These are phyloP conservation scores for Upupa epops DNA, from an alignment of 2,113 vertebrate species.

Conservation along the genomic window DNA sequence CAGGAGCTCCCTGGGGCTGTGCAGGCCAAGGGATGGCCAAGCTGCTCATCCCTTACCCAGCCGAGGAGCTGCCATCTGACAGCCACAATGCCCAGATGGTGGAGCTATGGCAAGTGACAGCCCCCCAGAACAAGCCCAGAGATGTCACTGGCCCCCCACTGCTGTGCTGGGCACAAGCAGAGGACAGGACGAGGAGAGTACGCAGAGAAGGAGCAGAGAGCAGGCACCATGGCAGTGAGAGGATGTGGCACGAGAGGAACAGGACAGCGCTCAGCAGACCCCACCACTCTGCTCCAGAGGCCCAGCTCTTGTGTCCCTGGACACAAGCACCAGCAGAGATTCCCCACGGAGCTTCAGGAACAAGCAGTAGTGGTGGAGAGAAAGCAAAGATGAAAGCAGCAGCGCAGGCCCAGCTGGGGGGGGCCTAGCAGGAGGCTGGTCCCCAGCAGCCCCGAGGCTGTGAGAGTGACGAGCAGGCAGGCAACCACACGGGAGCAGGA, in stretches of 20 bases:
- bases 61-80: background rate
- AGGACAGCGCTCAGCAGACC: background rate
- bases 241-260: accelerated
- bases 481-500: background rate
- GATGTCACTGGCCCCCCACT: background rate
- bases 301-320: background rate
- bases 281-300: accelerated
- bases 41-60: accelerated
- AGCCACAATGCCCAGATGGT: background rate
- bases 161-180: background rate
- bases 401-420: accelerated
- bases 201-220: background rate
- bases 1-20: background rate
- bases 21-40: background rate
- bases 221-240: background rate
- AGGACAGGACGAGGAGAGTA: background rate
- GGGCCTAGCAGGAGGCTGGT: accelerated
- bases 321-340: background rate
- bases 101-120: background rate
- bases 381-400: background rate
- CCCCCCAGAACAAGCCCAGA: background rate
- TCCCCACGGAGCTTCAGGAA: background rate
- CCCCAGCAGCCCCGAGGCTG: background rate
- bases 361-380: accelerated
- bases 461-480: background rate